phyloP scores from a whole-genome alignment of 1,140 invertebrate species.

The Amyelois transitella region DNA sequence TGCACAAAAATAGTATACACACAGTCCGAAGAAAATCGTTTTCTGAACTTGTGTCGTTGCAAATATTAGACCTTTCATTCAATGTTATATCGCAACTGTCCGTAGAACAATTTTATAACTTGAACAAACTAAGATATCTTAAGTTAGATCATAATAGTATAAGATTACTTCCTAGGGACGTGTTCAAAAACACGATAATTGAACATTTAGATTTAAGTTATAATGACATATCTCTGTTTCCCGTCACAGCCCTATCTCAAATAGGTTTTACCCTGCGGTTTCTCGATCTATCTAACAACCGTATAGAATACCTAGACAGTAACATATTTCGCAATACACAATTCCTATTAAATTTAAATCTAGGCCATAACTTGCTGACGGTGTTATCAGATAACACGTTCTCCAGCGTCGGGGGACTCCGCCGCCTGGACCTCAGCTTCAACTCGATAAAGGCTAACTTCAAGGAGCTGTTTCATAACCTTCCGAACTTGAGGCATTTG shows the following conservation, averaged over 20 bases:
- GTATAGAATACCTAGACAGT: slow-evolving; percentile 89
- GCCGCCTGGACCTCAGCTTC: slow-evolving; percentile 85
- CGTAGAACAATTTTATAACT: slow-evolving; percentile 87
- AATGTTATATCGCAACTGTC: slow-evolving; percentile 86
- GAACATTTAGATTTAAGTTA: slow-evolving; percentile 87
- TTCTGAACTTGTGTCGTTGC: slow-evolving; percentile 81
- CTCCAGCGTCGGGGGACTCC: slow-evolving; percentile 84
- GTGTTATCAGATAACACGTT: slow-evolving; percentile 93
- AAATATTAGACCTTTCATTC: slow-evolving; percentile 85
- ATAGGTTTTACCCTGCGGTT: slow-evolving; percentile 84
- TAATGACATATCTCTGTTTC: slow-evolving; percentile 86
- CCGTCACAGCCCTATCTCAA: slow-evolving; percentile 81
- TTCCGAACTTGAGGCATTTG: slow-evolving; percentile 85
- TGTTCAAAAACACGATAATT: slow-evolving; percentile 86
- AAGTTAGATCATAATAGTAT: slow-evolving; percentile 86
- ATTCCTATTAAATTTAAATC: slow-evolving; percentile 84
- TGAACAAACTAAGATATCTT: slow-evolving; percentile 83
- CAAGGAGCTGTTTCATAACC: slow-evolving; percentile 91
- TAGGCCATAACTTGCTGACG: slow-evolving; percentile 87
- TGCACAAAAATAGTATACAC: slow-evolving; percentile 84
- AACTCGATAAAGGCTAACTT: slow-evolving; percentile 90
- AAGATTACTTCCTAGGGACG: slow-evolving; percentile 83
- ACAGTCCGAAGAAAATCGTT: slow-evolving; percentile 84
- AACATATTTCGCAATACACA: slow-evolving; percentile 90
- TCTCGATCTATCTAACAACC: slow-evolving; percentile 86